Evolutionary conservation across 2,113 vertebrate species (phyloP), one percentile per base, ranked within the genome.

Genomic region (Podarcis cretensis): DNA sequence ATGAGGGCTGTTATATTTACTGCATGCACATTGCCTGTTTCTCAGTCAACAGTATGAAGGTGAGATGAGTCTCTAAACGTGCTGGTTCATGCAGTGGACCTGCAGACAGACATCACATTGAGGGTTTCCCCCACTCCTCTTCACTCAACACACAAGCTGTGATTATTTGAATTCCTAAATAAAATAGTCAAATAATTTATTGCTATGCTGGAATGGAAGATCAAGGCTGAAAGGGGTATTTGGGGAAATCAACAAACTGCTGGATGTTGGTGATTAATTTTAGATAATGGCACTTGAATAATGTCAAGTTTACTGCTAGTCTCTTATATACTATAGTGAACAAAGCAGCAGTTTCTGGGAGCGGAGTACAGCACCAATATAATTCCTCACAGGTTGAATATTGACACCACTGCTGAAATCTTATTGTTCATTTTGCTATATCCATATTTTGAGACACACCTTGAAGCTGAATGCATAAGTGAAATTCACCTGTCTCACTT

Each of bases 91-190:
- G 74, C 27, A 23, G 83, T 35, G 30, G 43, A 74, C 43, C 18
- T 54, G 30, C 43, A 75, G 23, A 43, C 18, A 68, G 65, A 20
- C 63, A 23, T 32, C 40, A 16, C 40, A 68, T 35, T 54, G 59
- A 57, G 32, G 43, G 6, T 69, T 30, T 48, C n/a, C 71, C 71
- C 30, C 30, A 12, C 27, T 83, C 14, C 65, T 65, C 18, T 30
- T 21, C 6, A n/a, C 20, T 54, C 0, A 2, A 59, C 0, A 2
- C 3, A 10, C 1, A 3, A 25, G 21, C n/a, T 16, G 40, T 73
- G 13, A 54, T 23, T 14, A 16, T 82, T 0, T 66, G 6, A 3
- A 20, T 66, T 87, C 80, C 54, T 73, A 3, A 79, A 8, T 3
- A 37, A 2, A 4, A 3, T 54, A 2, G 59, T 81, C 78, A 75